These are phyloP conservation scores for Hipparchia semele DNA, from an alignment of 2,888 invertebrate species.

Conservation along the genomic window DNA sequence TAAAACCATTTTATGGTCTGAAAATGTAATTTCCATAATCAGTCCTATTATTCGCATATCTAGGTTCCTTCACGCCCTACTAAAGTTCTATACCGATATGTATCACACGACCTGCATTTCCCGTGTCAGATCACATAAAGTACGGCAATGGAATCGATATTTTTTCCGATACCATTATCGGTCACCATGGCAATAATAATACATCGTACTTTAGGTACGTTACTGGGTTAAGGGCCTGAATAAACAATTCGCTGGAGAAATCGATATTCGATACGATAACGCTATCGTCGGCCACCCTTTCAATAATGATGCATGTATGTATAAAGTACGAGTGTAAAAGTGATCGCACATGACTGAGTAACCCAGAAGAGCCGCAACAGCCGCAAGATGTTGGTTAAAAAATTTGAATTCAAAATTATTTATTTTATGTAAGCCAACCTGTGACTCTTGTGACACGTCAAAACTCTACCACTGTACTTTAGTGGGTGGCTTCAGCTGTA, in stretches of 20 bases:
- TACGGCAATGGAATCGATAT: slow-evolving; percentile 38
- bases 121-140: slow-evolving; percentile 33
- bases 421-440: not conserved
- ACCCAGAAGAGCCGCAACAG: not conserved
- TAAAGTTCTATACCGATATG: slow-evolving; percentile 33
- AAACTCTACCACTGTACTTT: too few relatives aligned
- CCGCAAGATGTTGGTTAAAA: not conserved
- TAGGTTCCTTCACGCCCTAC: slow-evolving; percentile 28
- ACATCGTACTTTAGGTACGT: slow-evolving; percentile 28
- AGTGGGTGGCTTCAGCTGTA: too few relatives aligned
- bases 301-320: slow-evolving; percentile 34
- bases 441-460: not conserved
- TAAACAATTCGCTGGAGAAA: slow-evolving; percentile 61
- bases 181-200: slow-evolving; percentile 40
- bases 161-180: slow-evolving; percentile 37
- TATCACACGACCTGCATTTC: slow-evolving; percentile 37
- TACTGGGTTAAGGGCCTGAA: slow-evolving; percentile 43
- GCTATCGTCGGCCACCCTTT: slow-evolving; percentile 42
- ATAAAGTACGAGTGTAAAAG: not conserved
- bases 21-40: not conserved
- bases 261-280: slow-evolving; percentile 60
- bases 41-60: slow-evolving; percentile 12
- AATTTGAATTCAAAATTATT: too few relatives aligned
- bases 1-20: not conserved
- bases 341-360: not conserved